Evolutionary conservation across 53 echinoderm and acorn worm genomes (phyloP).

Genomic region (Crossaster papposus): DNA sequence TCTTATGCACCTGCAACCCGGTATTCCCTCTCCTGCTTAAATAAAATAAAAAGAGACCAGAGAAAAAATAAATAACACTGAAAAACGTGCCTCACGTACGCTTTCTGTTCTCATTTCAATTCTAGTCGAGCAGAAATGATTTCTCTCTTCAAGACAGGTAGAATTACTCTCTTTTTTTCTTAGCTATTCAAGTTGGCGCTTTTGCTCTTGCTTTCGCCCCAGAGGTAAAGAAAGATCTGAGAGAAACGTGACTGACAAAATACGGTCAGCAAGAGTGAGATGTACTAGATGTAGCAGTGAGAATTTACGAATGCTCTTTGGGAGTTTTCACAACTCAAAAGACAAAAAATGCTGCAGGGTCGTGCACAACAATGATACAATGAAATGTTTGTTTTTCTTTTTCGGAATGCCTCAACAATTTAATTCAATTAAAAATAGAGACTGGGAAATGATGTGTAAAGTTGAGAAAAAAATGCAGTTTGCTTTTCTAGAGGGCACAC

Average conservation of each 20-base stretch:
- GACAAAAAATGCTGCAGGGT: neutral
- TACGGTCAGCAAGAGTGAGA: neutral
- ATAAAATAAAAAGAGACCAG: neutral
- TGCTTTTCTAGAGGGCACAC: neutral
- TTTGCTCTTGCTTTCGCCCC: neutral
- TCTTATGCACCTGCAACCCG: conserved; percentile 1
- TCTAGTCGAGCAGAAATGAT: conserved; percentile 38
- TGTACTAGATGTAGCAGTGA: neutral
- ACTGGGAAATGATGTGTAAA: no score
- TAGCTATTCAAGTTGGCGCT: neutral
- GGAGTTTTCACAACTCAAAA: neutral
- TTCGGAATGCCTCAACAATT: neutral
- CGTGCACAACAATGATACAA: neutral
- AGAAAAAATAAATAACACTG: conserved; percentile 11
- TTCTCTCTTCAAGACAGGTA: neutral
- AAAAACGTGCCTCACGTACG: conserved; percentile 10
- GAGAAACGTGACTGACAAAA: neutral
- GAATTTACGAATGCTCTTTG: neutral
- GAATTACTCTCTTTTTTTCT: neutral
- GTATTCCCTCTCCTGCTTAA: neutral
- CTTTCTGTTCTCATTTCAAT: neutral
- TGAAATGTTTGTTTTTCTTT: neutral
- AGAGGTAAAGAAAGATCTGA: neutral
- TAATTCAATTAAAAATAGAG: neutral
- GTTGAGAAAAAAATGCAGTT: no score